Percentiles rank a stretch among this genome's conserved stretches.
phyloP scores from a whole-genome alignment of 2,888 invertebrate genomes.

The Aphelenchoides bicaudatus region DNA sequence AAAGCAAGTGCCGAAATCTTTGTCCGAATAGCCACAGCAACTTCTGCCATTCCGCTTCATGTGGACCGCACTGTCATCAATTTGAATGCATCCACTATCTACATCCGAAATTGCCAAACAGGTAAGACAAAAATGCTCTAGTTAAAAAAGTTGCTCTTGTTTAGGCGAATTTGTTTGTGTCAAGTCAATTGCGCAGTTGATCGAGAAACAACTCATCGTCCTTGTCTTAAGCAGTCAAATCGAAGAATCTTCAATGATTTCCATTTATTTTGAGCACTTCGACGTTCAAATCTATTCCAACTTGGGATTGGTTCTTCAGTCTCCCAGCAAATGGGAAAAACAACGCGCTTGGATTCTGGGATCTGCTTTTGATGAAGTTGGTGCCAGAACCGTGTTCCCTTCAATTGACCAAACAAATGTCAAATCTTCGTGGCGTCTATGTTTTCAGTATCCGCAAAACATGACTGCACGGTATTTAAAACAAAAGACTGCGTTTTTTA shows the following conservation, averaged over 20 bases:
- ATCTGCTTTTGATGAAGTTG: conserved; percentile 22
- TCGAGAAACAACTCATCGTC: conserved; percentile 30
- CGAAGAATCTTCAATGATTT: conserved; percentile 22
- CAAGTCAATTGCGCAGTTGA: conserved; percentile 11
- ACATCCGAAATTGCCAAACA: conserved; percentile 16
- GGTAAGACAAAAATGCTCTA: conserved; percentile 15
- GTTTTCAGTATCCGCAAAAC: conserved; percentile 27
- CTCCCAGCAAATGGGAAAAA: conserved; percentile 33
- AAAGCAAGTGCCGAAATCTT: conserved; percentile 8
- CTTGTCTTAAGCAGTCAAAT: conserved; percentile 23
- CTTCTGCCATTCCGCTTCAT: conserved; percentile 12
- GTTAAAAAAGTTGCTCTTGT: not conserved
- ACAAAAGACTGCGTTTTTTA: conserved; percentile 5
- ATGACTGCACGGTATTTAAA: conserved; percentile 30
- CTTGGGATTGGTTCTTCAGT: conserved; percentile 30
- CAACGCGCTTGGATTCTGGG: conserved; percentile 36
- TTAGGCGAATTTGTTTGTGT: conserved; percentile 20
- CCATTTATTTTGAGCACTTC: conserved; percentile 27
- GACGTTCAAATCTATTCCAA: conserved; percentile 29
- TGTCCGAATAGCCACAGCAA: not conserved
- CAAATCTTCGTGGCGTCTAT: conserved; percentile 22
- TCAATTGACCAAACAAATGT: conserved; percentile 20
- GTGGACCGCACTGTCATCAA: conserved; percentile 16
- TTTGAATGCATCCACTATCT: conserved; percentile 11
- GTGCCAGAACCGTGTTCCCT: conserved; percentile 30